Base-by-base conservation (phyloP, 2,113 vertebrate genomes). In the Perccottus glenii region DNA sequence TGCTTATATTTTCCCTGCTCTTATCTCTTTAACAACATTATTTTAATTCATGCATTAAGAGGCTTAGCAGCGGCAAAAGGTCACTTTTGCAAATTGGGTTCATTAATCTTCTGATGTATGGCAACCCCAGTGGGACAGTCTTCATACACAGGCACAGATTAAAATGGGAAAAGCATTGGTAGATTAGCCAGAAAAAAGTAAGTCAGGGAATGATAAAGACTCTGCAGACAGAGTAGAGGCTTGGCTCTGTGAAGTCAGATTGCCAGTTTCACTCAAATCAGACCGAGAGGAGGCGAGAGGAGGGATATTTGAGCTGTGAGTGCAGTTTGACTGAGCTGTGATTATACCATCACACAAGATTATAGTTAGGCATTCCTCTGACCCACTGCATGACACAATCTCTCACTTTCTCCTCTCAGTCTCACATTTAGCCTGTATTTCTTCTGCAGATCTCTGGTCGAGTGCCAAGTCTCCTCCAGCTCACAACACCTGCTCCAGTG, bases 51-150 rank as follows among this genome's bases (percentile, higher is more conserved):
- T 67, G 78, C 85, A 89, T 92, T 90, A 93, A 93, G 90, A 89
- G 82, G 92, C 92, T 93, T 93, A 92, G 78, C 64, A 38, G 70
- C 53, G 9, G 64, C 85, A 89, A 92, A 92, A 92, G 92, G 92
- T 93, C 92, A 92, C 88, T 91, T 85, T 77, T 87, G 85, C 90
- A 93, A 93, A 93, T 93, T 93, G 89, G 91, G 90, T 92, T 93
- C 89, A 92, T 92, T 92, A 91, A 92, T 93, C 92, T 93, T 89
- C 79, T 73, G 78, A 85, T 87, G 86, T 90, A 90, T 84, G 84
- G 86, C 87, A 87, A 85, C 73, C 80, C 84, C 82, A 74, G 73
- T 83, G 88, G 85, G 89, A 89, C 87, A 86, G 77, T 89, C 81
- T 90, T 90, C 90, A 92, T 83, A 91, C 83, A 90, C 76, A 78